Evolutionary conservation across 2,888 invertebrate species (phyloP), one percentile per base, ranked within the genome.

Genomic region (Panorpa germanica): DNA sequence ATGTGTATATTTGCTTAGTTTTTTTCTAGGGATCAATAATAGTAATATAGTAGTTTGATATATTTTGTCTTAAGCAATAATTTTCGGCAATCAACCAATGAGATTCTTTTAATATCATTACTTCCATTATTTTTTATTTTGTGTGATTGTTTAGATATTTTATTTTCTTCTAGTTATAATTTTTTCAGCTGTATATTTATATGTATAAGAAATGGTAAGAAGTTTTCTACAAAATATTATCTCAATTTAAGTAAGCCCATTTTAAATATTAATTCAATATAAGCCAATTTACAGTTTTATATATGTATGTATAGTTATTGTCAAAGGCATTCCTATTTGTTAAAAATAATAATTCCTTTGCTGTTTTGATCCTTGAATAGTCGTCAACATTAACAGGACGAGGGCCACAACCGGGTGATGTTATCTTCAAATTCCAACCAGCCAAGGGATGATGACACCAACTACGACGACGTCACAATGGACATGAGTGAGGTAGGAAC

Each of bases 391-490:
- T 29, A 26, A 19, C 27, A 22, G 20, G 8, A 20, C 21, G 12
- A 19, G 13, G 7, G 55, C 60, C 58, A 59, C 59, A 55, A 59
- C 59, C 61, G 61, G 60, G 49, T 60, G 51, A 55, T 55, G 57
- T 59, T 61, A 45, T 58, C 60, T 37, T 44, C 40, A 55, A 49
- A 52, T 42, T 40, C 40, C 47, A 41, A 45, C 45, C 39, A 41
- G 43, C 37, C 42, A 31, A 56, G 57, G 29, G 59, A 62, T 25
- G 65, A 63, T 35, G 72, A 73, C 47, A 69, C 64, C 35, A 76
- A 76, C 53, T 76, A 76, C 45, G 76, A 76, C 41, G 68, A 71
- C 40, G 73, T 76, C 37, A 73, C 73, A 49, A 77, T 77, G 76
- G 76, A 77, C 43, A 61, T 76, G 63, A 77, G 76, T 58, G 70